These are phyloP conservation scores for Limenitis camilla DNA, from an alignment of 2,888 invertebrate genomes.

Conservation along the genomic window DNA sequence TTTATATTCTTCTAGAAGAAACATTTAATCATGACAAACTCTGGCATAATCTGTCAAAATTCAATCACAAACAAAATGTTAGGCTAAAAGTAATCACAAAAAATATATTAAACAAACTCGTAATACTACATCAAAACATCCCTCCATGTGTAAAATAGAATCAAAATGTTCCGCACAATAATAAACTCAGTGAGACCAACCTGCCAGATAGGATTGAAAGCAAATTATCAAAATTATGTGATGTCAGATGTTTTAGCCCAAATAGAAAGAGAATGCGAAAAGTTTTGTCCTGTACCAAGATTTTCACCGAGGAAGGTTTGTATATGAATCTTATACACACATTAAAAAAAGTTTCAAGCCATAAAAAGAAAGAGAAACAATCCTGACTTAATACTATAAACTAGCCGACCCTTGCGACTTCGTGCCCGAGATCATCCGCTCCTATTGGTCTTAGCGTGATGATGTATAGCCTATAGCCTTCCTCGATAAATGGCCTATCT, in stretches of 20 bases:
- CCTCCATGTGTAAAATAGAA: not conserved
- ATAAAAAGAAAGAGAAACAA: no score
- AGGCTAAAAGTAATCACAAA: not conserved
- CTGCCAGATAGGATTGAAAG: constrained; percentile 22
- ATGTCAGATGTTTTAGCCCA: constrained; percentile 43
- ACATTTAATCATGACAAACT: not conserved
- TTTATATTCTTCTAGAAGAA: not conserved
- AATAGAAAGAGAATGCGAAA: constrained; percentile 49
- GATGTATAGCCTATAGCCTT: no score
- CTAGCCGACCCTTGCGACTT: no score
- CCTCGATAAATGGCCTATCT: no score
- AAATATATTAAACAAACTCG: not conserved
- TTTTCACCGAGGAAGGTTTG: constrained; percentile 52
- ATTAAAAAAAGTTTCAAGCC: not conserved
- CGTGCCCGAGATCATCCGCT: no score
- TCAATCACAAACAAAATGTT: not conserved
- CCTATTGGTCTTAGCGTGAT: no score
- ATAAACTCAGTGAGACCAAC: constrained; percentile 23
- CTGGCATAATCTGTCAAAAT: not conserved
- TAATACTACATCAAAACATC: not conserved
- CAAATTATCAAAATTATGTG: constrained; percentile 45
- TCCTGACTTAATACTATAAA: no score
- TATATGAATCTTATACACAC: not conserved
- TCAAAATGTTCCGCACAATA: constrained; percentile 19
- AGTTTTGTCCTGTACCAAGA: constrained; percentile 43